Percentiles rank a stretch among this genome's conserved stretches.
phyloP scores from a whole-genome alignment of 2,113 vertebrate genomes.

The Vulpes vulpes region DNA sequence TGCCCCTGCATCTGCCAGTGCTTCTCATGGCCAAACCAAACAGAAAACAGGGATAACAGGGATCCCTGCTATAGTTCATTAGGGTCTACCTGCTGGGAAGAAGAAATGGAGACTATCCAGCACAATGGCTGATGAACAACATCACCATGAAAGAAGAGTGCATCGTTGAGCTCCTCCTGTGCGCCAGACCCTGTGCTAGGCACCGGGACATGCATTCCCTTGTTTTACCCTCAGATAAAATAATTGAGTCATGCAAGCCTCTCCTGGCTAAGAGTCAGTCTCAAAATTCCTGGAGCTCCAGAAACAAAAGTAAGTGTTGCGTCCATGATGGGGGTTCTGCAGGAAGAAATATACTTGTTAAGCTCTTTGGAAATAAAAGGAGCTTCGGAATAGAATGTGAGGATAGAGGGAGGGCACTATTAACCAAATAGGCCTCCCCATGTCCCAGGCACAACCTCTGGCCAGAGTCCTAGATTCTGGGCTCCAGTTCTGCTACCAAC shows the following conservation, averaged over 20 bases:
- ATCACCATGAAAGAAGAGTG: rapidly evolving
- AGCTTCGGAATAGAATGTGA: background rate
- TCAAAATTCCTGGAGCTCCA: background rate
- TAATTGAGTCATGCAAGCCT: background rate
- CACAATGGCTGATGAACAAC: background rate
- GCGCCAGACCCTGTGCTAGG: background rate
- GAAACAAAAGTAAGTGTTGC: background rate
- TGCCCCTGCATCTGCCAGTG: background rate
- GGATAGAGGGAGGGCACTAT: rapidly evolving
- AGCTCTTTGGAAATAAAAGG: background rate
- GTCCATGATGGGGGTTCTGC: background rate
- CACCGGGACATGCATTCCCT: background rate
- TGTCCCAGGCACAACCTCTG: rapidly evolving
- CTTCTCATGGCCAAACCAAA: background rate
- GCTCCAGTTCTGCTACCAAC: background rate
- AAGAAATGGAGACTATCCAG: rapidly evolving
- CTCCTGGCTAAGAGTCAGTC: background rate
- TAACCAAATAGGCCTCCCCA: background rate
- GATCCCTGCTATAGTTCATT: background rate
- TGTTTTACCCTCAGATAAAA: background rate
- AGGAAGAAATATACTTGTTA: background rate
- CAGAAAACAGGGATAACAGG: background rate
- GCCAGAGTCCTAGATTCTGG: background rate
- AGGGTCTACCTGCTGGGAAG: background rate
- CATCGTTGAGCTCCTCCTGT: background rate